phyloP scores from a whole-genome alignment of 2,113 vertebrate species.

The Trichechus manatus region DNA sequence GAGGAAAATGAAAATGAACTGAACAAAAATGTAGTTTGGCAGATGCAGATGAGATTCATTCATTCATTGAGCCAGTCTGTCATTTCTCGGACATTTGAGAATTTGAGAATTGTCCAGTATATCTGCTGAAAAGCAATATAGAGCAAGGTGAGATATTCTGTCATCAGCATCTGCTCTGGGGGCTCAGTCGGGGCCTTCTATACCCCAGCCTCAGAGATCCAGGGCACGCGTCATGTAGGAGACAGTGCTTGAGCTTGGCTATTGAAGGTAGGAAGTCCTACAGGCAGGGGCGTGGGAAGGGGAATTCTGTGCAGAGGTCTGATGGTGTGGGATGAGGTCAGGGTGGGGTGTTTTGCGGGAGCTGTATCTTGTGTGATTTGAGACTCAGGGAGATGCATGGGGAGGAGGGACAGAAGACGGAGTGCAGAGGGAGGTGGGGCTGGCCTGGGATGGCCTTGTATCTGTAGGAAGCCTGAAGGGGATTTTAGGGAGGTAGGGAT shows the following conservation, averaged over 20 bases:
- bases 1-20: background rate
- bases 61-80: background rate
- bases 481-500: background rate
- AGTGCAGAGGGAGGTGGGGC: rapidly evolving
- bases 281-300: background rate
- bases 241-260: background rate
- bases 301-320: background rate
- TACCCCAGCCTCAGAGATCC: background rate
- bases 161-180: background rate
- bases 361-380: background rate
- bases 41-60: background rate
- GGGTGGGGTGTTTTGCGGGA: background rate
- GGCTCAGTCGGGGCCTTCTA: background rate
- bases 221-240: background rate
- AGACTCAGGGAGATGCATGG: background rate
- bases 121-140: background rate
- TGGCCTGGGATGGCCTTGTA: background rate
- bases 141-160: background rate
- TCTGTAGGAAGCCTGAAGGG: background rate
- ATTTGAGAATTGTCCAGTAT: background rate
- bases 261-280: background rate
- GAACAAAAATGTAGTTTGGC: background rate
- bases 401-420: background rate
- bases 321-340: background rate
- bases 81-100: background rate